Conservation (phyloP, 2,888 invertebrate species). For the Theretra japonica region DNA sequence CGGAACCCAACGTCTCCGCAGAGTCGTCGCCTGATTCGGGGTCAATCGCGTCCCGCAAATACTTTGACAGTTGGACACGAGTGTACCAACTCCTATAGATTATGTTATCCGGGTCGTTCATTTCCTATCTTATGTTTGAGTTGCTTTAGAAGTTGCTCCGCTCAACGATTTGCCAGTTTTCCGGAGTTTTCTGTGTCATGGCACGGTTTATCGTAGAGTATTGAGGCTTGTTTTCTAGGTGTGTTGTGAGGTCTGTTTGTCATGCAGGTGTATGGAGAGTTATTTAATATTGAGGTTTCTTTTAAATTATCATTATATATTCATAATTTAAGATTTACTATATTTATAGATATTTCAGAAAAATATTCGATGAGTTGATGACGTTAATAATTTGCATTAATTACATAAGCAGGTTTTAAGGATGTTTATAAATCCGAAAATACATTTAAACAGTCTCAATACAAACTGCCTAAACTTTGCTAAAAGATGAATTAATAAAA, state of each 20-base stretch:
- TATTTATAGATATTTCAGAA: too few species aligned
- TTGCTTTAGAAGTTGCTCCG: neutral
- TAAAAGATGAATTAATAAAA: slow-evolving; percentile 3
- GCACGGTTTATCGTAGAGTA: neutral
- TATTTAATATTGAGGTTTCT: too few species aligned
- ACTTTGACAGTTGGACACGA: slow-evolving; percentile 34
- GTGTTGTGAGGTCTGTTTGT: too few species aligned
- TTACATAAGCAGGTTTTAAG: too few species aligned
- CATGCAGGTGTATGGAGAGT: too few species aligned
- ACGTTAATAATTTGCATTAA: too few species aligned
- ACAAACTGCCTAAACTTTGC: too few species aligned
- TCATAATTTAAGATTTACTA: too few species aligned
- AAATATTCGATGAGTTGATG: too few species aligned
- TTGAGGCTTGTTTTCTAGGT: neutral
- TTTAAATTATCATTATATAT: too few species aligned
- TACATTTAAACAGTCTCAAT: too few species aligned
- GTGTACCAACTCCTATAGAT: slow-evolving; percentile 18
- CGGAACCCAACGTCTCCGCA: slow-evolving; percentile 31
- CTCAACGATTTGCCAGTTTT: neutral
- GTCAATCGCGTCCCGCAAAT: slow-evolving; percentile 31
- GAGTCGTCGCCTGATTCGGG: slow-evolving; percentile 40
- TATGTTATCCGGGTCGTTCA: slow-evolving; percentile 26
- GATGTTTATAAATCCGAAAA: too few species aligned
- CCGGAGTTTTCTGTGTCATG: neutral
- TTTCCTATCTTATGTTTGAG: slow-evolving; percentile 23